These are phyloP conservation scores for Cryptoprocta ferox DNA, from an alignment of 2,797 vertebrate species.

Conservation along the genomic window DNA sequence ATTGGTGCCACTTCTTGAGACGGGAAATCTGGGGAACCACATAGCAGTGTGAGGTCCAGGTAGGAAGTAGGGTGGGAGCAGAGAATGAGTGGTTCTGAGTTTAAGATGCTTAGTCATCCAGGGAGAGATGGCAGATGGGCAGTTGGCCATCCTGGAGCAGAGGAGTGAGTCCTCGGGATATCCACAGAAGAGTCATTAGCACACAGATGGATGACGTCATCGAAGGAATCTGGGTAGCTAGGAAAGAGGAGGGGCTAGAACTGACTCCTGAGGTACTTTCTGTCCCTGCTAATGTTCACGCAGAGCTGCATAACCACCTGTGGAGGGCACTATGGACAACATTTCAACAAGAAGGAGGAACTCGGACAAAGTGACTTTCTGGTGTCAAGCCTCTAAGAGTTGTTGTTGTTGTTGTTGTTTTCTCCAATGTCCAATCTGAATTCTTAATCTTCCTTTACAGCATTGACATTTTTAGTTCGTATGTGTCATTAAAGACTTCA, in stretches of 20 bases:
- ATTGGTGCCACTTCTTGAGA: background rate
- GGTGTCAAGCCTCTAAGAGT: background rate
- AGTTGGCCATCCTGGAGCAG: background rate
- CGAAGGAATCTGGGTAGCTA: background rate
- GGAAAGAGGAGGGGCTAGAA: background rate
- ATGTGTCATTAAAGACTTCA: background rate
- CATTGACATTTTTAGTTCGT: background rate
- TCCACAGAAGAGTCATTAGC: no score
- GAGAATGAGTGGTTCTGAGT: background rate
- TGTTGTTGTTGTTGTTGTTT: background rate
- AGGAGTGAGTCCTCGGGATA: background rate
- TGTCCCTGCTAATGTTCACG: background rate
- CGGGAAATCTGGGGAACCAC: background rate
- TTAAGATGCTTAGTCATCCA: background rate
- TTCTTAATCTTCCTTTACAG: background rate
- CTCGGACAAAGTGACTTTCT: background rate
- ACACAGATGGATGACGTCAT: background rate
- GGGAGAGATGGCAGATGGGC: background rate
- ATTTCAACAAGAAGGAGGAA: background rate
- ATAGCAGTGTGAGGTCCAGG: no score
- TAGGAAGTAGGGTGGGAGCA: background rate
- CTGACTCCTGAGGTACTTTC: background rate
- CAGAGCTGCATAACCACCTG: background rate
- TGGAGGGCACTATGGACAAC: background rate
- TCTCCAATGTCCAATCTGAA: background rate